A percentile compares a stretch with the other conserved stretches of the same genome.
phyloP scores from a whole-genome alignment of 2,113 vertebrate genomes.

The Chlorocebus sabaeus region DNA sequence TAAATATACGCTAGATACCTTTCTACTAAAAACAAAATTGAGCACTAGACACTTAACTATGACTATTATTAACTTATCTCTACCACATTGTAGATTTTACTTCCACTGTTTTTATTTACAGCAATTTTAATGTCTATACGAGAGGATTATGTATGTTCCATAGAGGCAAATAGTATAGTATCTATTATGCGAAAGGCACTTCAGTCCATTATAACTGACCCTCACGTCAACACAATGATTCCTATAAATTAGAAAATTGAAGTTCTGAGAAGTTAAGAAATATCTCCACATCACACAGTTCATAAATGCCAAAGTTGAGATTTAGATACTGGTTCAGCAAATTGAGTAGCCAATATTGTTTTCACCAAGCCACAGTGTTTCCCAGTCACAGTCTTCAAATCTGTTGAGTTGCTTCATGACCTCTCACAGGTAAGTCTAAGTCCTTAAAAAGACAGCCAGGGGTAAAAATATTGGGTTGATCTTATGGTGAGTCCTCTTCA shows the following conservation, averaged over 20 bases:
- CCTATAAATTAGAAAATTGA: background rate
- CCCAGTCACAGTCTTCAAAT: background rate
- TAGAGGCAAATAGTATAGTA: background rate
- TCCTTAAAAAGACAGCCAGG: background rate
- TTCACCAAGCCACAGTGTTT: fast-evolving
- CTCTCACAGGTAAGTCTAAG: background rate
- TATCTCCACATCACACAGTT: background rate
- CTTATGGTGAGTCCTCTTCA: background rate
- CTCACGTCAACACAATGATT: background rate
- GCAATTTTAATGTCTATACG: background rate
- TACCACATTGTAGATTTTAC: background rate
- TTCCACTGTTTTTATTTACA: background rate
- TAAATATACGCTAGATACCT: background rate
- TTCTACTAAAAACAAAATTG: background rate
- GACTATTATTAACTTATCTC: background rate
- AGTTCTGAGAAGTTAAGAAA: background rate
- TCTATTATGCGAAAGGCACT: background rate
- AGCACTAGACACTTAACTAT: background rate
- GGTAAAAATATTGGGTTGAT: background rate
- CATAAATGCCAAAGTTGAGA: background rate
- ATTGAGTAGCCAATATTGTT: background rate
- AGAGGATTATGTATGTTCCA: background rate
- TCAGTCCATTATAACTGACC: background rate
- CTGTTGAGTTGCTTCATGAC: background rate
- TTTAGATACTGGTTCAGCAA: background rate